phyloP scores from a whole-genome alignment of 2,797 vertebrate genomes.

The Hippocampus kuda region DNA sequence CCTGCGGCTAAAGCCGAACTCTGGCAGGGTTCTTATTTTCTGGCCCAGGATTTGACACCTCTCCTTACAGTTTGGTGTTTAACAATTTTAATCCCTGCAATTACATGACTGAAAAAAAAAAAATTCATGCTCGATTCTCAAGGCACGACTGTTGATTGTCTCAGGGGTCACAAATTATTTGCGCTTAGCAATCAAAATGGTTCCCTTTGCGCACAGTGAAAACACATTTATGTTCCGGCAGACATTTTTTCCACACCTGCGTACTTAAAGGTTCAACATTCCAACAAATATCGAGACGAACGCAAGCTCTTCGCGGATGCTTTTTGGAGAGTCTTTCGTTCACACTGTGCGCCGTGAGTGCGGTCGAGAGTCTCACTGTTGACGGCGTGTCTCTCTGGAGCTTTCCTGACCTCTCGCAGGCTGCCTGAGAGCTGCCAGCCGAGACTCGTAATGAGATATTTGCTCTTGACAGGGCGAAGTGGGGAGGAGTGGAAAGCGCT shows the following conservation, averaged over 20 bases:
- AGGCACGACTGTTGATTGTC: too few relatives aligned
- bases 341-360: conserved; percentile 14
- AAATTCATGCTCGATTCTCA: too few relatives aligned
- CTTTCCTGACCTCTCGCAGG: conserved; percentile 50
- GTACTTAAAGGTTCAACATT: not conserved
- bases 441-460: conserved; percentile 50
- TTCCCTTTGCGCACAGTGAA: not conserved
- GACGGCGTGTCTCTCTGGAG: conserved; percentile 27
- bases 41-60: too few relatives aligned
- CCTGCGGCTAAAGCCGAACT: too few relatives aligned
- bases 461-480: conserved; percentile 34
- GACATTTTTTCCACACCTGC: not conserved
- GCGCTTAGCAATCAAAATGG: too few relatives aligned
- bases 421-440: conserved; percentile 37
- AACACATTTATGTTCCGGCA: not conserved
- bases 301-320: conserved; percentile 10
- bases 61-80: too few relatives aligned
- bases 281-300: too few relatives aligned
- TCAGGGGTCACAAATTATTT: too few relatives aligned
- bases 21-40: too few relatives aligned
- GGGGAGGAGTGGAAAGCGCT: conserved; percentile 21
- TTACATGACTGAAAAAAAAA: too few relatives aligned
- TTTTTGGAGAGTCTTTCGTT: conserved; percentile 13
- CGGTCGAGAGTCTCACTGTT: conserved; percentile 27
- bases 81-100: too few relatives aligned